Conservation (phyloP, 1,140 invertebrate species). For the Leptonema lineaticorne region DNA sequence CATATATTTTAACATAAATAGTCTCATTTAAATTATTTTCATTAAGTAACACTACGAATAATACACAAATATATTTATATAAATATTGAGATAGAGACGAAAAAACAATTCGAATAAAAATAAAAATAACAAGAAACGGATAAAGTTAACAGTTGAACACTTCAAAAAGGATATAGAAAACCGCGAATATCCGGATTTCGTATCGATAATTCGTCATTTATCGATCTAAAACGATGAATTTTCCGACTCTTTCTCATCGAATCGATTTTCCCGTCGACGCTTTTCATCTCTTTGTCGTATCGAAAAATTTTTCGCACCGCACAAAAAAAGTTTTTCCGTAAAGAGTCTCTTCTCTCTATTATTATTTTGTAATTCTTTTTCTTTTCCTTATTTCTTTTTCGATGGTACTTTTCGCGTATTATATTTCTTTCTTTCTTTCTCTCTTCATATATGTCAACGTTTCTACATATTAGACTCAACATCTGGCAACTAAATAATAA, state of each 20-base stretch:
- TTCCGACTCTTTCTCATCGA: background rate
- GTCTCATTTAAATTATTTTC: background rate
- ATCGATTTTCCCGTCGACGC: background rate
- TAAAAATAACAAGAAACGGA: background rate
- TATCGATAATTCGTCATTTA: background rate
- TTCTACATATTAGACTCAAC: background rate
- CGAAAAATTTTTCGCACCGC: background rate
- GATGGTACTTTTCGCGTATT: too few relatives aligned
- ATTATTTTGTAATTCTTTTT: too few relatives aligned
- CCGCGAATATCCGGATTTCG: background rate
- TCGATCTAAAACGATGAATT: background rate
- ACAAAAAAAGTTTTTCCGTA: background rate
- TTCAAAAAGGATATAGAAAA: background rate
- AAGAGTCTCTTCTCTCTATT: too few relatives aligned
- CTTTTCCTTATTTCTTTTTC: too few relatives aligned
- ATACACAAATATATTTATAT: background rate
- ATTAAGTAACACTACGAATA: background rate
- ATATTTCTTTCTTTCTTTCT: background rate
- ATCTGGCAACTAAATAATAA: conserved; percentile 10
- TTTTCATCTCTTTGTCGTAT: background rate
- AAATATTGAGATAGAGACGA: background rate
- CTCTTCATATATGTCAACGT: background rate
- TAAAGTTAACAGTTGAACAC: background rate
- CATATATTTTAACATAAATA: too few relatives aligned
- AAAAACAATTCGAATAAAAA: background rate